These are phyloP conservation scores for Caenorhabditis panamensis DNA, from an alignment of 2,888 invertebrate genomes.

Conservation along the genomic window DNA sequence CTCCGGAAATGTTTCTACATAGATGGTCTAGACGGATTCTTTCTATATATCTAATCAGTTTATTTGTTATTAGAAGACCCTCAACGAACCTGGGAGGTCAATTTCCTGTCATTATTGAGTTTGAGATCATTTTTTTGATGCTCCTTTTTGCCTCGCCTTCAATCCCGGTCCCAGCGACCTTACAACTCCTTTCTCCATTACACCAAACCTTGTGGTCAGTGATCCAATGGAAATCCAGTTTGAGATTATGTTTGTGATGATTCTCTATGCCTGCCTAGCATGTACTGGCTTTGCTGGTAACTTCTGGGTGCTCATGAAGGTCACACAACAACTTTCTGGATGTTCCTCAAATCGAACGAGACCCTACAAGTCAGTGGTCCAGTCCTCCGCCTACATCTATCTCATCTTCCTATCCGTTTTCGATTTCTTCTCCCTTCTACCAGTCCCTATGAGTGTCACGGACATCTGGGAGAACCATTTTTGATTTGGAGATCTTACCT, in stretches of 20 bases:
- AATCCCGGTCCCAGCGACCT: too few relatives aligned
- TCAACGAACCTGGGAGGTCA: too few relatives aligned
- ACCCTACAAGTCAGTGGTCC: conserved; percentile 69
- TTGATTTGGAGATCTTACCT: conserved; percentile 71
- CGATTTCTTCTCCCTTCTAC: conserved; percentile 76
- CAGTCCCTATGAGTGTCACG: conserved; percentile 77
- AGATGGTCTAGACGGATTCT: not conserved
- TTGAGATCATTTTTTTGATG: too few relatives aligned
- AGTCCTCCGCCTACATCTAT: conserved; percentile 79
- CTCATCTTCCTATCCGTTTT: conserved; percentile 77
- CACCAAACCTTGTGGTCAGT: conserved; percentile 6
- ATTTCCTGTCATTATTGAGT: too few relatives aligned
- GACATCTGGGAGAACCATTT: conserved; percentile 74
- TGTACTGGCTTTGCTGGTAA: conserved; percentile 76
- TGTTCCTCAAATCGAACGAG: conserved; percentile 59
- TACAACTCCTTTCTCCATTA: too few relatives aligned
- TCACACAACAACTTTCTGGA: conserved; percentile 72
- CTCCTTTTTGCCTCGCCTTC: conserved; percentile 25
- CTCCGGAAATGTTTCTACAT: conserved; percentile 1
- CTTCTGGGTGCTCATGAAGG: conserved; percentile 78
- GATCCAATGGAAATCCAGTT: conserved; percentile 47
- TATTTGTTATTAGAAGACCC: too few relatives aligned
- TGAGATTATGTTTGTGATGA: conserved; percentile 64
- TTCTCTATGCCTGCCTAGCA: conserved; percentile 72
- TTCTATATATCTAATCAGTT: too few relatives aligned